Percentiles rank a stretch among this genome's conserved stretches.
These are phyloP conservation scores for Lysandra bellargus DNA, from an alignment of 2,888 invertebrate genomes.

Conservation along the genomic window DNA sequence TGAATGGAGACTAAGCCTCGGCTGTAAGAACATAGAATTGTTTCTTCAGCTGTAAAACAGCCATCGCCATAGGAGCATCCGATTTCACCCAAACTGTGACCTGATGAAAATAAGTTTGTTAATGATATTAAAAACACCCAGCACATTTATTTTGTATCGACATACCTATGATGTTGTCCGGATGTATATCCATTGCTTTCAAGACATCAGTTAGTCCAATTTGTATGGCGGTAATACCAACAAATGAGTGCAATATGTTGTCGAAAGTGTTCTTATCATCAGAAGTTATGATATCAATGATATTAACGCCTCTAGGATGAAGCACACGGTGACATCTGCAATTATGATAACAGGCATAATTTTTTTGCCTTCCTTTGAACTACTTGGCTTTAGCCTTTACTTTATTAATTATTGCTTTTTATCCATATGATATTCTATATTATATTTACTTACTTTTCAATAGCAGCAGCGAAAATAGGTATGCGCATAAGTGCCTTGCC, in stretches of 20 bases:
- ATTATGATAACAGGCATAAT: conserved; percentile 20
- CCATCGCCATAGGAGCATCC: conserved; percentile 97
- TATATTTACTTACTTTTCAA: conserved; percentile 59
- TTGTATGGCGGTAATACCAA: conserved; percentile 87
- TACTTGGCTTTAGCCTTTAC: neutral
- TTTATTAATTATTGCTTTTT: neutral
- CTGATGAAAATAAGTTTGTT: conserved; percentile 56
- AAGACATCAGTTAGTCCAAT: conserved; percentile 78
- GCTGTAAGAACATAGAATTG: conserved; percentile 90
- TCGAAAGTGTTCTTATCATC: conserved; percentile 75
- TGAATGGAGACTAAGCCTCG: conserved; percentile 88
- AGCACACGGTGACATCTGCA: conserved; percentile 78
- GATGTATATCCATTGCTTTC: conserved; percentile 78
- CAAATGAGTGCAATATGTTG: conserved; percentile 86
- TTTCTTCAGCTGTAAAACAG: conserved; percentile 91
- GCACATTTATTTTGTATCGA: neutral
- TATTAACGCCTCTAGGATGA: conserved; percentile 82
- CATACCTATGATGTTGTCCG: conserved; percentile 88
- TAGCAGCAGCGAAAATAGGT: conserved; percentile 79
- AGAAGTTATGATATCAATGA: conserved; percentile 84
- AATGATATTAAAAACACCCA: neutral
- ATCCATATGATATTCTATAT: neutral
- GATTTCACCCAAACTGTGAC: conserved; percentile 96
- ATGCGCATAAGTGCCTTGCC: conserved; percentile 82
- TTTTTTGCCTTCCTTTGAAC: neutral